Evolutionary conservation across 2,113 vertebrate species (phyloP), one percentile per base, ranked within the genome.

Genomic region (Petrocephalus zakoni): DNA sequence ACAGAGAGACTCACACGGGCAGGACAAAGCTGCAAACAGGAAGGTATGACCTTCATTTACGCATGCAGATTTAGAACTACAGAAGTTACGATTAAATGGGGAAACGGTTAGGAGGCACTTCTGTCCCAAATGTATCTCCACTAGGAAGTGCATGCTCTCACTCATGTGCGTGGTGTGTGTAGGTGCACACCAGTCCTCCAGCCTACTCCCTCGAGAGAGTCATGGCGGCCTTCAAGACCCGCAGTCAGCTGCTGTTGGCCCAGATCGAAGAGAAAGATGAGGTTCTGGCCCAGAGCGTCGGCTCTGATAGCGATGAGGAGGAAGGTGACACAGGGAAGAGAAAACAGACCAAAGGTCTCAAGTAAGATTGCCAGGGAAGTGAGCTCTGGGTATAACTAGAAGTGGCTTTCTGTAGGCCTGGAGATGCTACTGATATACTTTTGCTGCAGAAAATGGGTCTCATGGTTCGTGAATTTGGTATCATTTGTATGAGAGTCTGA

Each of bases 261-360:
- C 94, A 95, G 89, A 92, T 97, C 88, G 97, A 99, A 92, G 96
- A 96, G 89, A 96, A 96, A 88, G 97, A 98, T 88, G 93, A 96
- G 90, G 96, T 98, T 64, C 95, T 96, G 90, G 95, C 94, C 89
- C 94, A 92, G 55, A 93, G 93, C 7, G 92, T 95, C 88, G 93
- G 95, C 91, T 95, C 95, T 91, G 90, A 94, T 68, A 93, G 93
- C 56, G 94, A 95, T 89, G 92, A 94, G 89, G 90, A 90, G 89
- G 89, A 95, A 83, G 85, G 89, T 37, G 88, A 78, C 87, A 90
- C 92, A 90, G 92, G 87, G 0, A 64, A 90, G 89, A 93, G 93
- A 56, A 93, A 94, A 85, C 87, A 92, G 34, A 81, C 34, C 42
- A 82, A 52, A 64, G 29, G 78, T 90, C 90, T 91, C 91, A 95